Percentiles rank a stretch among this genome's conserved stretches.
These are phyloP conservation scores for Hipposideros armiger DNA, from an alignment of 2,113 vertebrate species.

Conservation along the genomic window DNA sequence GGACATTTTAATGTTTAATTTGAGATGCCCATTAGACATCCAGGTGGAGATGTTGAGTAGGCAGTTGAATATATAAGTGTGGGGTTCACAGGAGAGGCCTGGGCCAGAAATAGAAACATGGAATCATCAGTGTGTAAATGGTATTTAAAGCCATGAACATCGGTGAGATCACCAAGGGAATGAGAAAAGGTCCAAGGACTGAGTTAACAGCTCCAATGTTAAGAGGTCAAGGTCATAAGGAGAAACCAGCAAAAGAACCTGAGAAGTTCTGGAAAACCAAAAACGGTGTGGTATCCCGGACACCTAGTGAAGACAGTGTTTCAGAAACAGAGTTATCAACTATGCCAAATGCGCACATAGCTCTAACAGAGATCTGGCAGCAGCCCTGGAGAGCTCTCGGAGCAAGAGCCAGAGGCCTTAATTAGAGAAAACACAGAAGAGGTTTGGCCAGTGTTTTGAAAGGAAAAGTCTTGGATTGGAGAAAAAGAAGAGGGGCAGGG, in stretches of 20 bases:
- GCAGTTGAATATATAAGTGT: background rate
- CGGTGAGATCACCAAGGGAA: background rate
- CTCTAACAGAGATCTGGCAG: background rate
- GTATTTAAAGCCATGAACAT: background rate
- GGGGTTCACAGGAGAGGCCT: background rate
- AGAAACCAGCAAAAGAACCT: slow-evolving; percentile 11
- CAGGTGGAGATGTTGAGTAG: background rate
- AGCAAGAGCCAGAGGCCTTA: background rate
- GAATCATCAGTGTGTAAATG: background rate
- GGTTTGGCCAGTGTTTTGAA: slow-evolving; percentile 11
- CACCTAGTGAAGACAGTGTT: background rate
- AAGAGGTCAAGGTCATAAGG: background rate
- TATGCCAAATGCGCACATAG: background rate
- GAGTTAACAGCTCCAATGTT: background rate
- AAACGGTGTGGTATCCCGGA: background rate
- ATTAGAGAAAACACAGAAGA: background rate
- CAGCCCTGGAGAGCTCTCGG: background rate
- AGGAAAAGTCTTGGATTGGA: background rate
- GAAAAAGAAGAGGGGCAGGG: background rate
- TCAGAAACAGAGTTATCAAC: background rate
- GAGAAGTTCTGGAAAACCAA: background rate
- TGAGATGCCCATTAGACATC: background rate
- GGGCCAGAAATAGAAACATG: background rate
- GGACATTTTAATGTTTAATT: background rate
- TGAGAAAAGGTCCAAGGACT: background rate